Conservation (phyloP, 2,888 invertebrate species). For the Nudaria mundana region DNA sequence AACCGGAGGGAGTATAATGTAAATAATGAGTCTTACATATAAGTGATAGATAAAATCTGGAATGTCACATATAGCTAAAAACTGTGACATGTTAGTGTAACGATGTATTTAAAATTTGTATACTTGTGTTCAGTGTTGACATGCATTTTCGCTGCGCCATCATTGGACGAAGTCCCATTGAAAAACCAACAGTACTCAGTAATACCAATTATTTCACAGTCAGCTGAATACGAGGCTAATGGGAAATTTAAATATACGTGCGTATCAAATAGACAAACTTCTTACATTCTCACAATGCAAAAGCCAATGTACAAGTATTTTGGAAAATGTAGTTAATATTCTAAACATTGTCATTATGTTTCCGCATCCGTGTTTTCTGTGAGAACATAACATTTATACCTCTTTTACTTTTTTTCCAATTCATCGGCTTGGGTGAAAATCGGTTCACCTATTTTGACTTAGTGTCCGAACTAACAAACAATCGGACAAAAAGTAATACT, state of each 20-base stretch:
- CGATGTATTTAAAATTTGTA: constrained; percentile 57
- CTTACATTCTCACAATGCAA: too few relatives aligned
- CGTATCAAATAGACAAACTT: constrained; percentile 1
- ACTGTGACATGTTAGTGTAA: constrained; percentile 55
- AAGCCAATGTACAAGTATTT: too few relatives aligned
- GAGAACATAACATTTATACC: too few relatives aligned
- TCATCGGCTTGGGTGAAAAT: too few relatives aligned
- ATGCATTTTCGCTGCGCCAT: constrained; percentile 48
- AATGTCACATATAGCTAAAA: constrained; percentile 65
- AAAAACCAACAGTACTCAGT: constrained; percentile 62
- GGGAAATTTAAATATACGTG: constrained; percentile 80
- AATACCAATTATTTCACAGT: constrained; percentile 76
- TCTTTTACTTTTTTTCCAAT: too few relatives aligned
- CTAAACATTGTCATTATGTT: too few relatives aligned
- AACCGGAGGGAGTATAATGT: constrained; percentile 77
- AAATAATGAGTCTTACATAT: constrained; percentile 78
- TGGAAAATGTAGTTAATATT: too few relatives aligned
- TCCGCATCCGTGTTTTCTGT: too few relatives aligned
- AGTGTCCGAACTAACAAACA: too few relatives aligned
- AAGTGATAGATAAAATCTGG: constrained; percentile 68
- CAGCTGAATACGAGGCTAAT: constrained; percentile 73
- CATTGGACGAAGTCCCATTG: constrained; percentile 49
- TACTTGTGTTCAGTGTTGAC: constrained; percentile 42
- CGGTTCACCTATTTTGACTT: too few relatives aligned
- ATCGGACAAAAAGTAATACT: too few relatives aligned